Conservation (phyloP, 1,140 invertebrate species). For the Pygmarrhopalites habei region DNA sequence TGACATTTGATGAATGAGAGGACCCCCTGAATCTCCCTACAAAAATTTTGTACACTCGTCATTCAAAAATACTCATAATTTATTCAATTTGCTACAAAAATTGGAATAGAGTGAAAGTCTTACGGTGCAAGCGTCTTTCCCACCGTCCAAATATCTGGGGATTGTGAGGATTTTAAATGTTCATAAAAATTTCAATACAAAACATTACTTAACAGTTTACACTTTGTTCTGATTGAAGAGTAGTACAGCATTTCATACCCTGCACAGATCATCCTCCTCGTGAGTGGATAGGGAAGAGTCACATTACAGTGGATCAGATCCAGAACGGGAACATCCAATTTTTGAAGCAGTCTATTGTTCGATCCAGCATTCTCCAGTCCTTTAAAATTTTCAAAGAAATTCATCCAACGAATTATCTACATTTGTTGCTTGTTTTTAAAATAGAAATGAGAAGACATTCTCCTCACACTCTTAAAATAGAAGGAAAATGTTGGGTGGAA, state of each 20-base stretch:
- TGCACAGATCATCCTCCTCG: slow-evolving; percentile 60
- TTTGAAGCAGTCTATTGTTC: not conserved
- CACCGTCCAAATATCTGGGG: slow-evolving; percentile 59
- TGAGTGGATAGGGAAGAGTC: slow-evolving; percentile 21
- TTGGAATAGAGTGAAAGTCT: not conserved
- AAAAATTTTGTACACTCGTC: not conserved
- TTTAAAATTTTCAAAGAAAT: no score
- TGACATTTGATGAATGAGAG: not conserved
- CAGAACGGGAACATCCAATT: not conserved
- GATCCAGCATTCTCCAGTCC: not conserved
- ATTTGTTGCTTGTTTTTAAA: no score
- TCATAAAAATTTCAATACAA: no score
- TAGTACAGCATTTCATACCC: no score
- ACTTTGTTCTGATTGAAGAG: no score
- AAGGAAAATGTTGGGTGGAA: no score
- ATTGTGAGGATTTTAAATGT: no score
- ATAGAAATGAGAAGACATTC: no score
- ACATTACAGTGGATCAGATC: not conserved
- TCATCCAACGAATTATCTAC: no score
- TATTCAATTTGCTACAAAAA: not conserved
- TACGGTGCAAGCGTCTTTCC: slow-evolving; percentile 61
- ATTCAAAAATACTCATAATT: not conserved
- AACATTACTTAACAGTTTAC: no score
- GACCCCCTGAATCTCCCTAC: slow-evolving; percentile 21
- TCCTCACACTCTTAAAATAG: no score